Conservation (phyloP, 2,888 invertebrate genomes). For the Caprella mutica region DNA sequence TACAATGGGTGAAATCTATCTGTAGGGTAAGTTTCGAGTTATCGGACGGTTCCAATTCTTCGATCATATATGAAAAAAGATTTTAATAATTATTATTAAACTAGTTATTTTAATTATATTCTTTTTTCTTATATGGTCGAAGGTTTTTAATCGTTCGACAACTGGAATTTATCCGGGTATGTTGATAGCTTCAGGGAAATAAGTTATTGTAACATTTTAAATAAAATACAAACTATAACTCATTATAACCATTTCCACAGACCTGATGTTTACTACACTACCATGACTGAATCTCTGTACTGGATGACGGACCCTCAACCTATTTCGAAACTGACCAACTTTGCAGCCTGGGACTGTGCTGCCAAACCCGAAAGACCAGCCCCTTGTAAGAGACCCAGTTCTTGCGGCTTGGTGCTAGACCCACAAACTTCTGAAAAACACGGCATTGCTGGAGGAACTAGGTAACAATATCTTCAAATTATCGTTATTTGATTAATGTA, state of each 20-base stretch:
- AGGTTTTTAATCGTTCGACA: no score
- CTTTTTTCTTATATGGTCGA: no score
- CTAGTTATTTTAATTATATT: no score
- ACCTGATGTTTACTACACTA: slow-evolving; percentile 74
- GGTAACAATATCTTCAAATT: slow-evolving; percentile 10
- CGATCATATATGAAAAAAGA: no score
- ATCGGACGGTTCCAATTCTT: no score
- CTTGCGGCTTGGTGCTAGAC: slow-evolving; percentile 60
- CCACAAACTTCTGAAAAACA: slow-evolving; percentile 12
- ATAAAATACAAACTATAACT: no score
- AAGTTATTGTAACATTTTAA: no score
- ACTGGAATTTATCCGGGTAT: no score
- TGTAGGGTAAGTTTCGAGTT: no score
- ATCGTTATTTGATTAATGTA: background rate
- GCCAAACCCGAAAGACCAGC: slow-evolving; percentile 54
- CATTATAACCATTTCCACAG: slow-evolving; percentile 48
- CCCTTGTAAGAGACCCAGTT: slow-evolving; percentile 67
- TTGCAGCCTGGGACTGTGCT: slow-evolving; percentile 63
- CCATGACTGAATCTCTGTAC: slow-evolving; percentile 72
- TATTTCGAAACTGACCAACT: slow-evolving; percentile 53
- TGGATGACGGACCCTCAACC: slow-evolving; percentile 81
- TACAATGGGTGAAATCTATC: no score
- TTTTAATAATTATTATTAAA: no score
- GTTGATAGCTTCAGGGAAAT: no score
- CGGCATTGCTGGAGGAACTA: slow-evolving; percentile 16